Conservation (phyloP, 2,888 invertebrate genomes). For the Ochropleura plecta region DNA sequence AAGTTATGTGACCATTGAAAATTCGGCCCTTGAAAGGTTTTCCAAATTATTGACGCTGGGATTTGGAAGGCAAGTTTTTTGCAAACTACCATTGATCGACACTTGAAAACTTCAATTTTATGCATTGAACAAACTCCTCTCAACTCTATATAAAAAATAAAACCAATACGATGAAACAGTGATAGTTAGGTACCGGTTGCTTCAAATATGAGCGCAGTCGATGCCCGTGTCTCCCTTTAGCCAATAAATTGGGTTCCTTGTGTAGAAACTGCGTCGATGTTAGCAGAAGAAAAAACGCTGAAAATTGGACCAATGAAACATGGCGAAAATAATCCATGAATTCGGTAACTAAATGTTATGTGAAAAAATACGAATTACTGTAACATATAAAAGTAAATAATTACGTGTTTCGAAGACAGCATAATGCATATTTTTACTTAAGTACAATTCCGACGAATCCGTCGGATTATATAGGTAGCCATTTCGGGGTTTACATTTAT, state of each 20-base stretch:
- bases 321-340: not conserved
- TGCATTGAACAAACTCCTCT: not conserved
- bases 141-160: not conserved
- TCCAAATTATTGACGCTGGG: not conserved
- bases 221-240: not conserved
- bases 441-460: too few species aligned
- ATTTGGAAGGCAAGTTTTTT: not conserved
- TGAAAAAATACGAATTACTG: not conserved
- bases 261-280: not conserved
- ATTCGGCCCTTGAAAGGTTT: not conserved
- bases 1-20: not conserved
- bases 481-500: not conserved
- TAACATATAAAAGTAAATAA: not conserved
- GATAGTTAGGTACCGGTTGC: not conserved
- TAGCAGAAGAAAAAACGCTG: not conserved
- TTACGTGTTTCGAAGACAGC: not conserved
- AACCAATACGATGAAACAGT: not conserved
- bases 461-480: not conserved
- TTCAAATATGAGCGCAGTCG: not conserved
- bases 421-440: not conserved
- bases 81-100: not conserved
- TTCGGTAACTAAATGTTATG: not conserved
- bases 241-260: not conserved
- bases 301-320: not conserved
- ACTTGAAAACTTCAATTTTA: constrained; percentile 3